Base-by-base conservation (phyloP, 2,797 vertebrate genomes). In the Pangasius macronema region DNA sequence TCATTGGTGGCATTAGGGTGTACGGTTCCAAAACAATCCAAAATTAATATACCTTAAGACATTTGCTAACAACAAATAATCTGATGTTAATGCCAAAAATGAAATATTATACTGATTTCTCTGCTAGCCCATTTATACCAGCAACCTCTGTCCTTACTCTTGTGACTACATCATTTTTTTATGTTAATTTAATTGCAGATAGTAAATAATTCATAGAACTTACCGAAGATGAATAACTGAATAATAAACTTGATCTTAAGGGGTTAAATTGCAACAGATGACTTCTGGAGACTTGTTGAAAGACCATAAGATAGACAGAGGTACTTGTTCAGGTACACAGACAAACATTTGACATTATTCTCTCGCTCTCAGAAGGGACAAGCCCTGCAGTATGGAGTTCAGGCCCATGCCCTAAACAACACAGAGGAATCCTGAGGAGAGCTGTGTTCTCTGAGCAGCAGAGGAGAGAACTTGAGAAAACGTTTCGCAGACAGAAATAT, bases 401-500 rank as follows among this genome's bases (percentile, higher is more conserved):
- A 65, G 97, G 97, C 81, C 93, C 95, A 30, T 96, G 95, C 90
- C 96, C 97, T 85, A 99, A 97, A 93, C 93, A 95, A 73, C 96
- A 97, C 46, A 96, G 96, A 93, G 98, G 98, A 79, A 99, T 99
- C 93, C 95, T 99, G 79, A 96, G 98, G 93, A 96, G 98, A 93
- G 98, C 98, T 1, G 98, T 99, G 46, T 99, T 99, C 95, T 99
- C 98, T 0, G 98, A 99, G 89, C 97, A 98, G 75, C 98, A 99
- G 95, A 96, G 98, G 88, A 98, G 97, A 92, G 96, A 97, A 91
- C 96, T 99, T 93, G 98, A 99, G 95, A 98, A 95, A 95, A 99
- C 97, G 89, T 99, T 99, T 93, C 95, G 97, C 90, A 97, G 97
- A 91, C 98, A 99, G 95, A 99, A 99, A 91, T 99, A 99, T 91